These are phyloP conservation scores for Melipona quadrifasciata DNA, from an alignment of 1,140 invertebrate genomes.

Conservation along the genomic window DNA sequence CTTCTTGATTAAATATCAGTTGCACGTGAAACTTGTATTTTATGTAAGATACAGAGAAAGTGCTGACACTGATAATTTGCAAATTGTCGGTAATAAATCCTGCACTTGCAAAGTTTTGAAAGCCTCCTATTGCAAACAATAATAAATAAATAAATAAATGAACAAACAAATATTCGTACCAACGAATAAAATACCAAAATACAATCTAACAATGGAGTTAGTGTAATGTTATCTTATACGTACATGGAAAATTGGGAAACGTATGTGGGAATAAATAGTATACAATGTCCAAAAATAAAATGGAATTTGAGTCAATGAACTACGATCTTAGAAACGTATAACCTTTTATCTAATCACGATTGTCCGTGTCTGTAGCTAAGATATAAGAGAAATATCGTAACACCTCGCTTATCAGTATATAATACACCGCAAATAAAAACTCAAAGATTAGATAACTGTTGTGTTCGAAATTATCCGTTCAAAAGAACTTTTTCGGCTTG, in stretches of 20 bases:
- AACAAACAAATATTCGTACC: neutral
- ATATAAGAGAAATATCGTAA: neutral
- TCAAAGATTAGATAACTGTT: neutral
- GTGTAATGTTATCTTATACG: neutral
- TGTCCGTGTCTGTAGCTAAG: neutral
- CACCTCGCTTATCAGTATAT: neutral
- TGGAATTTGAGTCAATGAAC: neutral
- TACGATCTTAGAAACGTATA: neutral
- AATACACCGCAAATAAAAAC: neutral
- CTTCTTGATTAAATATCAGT: neutral
- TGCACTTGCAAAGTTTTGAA: too few relatives aligned
- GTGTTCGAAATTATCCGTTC: neutral
- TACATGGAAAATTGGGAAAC: neutral
- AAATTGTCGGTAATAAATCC: neutral
- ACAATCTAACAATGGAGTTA: neutral
- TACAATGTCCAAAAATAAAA: neutral
- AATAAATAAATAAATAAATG: neutral
- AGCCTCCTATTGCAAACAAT: neutral
- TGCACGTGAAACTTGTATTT: neutral
- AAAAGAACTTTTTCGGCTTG: neutral
- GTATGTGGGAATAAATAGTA: neutral
- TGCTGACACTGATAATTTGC: neutral
- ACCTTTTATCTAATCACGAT: slow-evolving; percentile 12
- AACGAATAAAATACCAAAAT: neutral
- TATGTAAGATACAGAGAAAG: slow-evolving; percentile 7